Conservation (phyloP, 1,140 invertebrate species). For the Bombus polaris region DNA sequence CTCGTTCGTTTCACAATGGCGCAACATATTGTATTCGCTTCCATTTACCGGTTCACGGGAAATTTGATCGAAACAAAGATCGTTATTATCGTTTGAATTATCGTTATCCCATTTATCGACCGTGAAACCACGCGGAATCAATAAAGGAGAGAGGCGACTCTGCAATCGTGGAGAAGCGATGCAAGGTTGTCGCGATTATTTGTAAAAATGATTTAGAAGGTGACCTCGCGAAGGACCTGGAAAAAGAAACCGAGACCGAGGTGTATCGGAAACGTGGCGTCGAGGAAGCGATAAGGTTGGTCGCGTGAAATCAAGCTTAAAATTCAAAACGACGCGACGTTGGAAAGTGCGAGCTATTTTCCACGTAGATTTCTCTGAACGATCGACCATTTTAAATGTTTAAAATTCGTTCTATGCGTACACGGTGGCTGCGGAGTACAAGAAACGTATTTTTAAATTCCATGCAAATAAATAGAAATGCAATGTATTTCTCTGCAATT, state of each 20-base stretch:
- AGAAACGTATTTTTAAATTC: no score
- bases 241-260: not conserved
- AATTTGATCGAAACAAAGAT: slow-evolving; percentile 10
- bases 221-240: not conserved
- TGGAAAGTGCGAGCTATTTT: not conserved
- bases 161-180: slow-evolving; percentile 14
- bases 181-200: slow-evolving; percentile 26
- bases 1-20: not conserved
- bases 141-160: not conserved
- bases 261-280: not conserved
- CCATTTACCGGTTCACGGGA: not conserved
- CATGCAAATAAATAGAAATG: no score
- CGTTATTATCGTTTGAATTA: slow-evolving; percentile 1
- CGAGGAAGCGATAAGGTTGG: not conserved
- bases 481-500: rapidly evolving
- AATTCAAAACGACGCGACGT: not conserved
- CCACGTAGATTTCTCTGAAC: not conserved
- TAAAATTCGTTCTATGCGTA: not conserved
- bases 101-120: not conserved
- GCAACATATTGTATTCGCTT: not conserved
- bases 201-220: slow-evolving; percentile 37
- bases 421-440: no score
- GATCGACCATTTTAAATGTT: not conserved
- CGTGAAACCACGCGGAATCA: not conserved
- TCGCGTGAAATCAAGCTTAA: not conserved